A percentile compares a stretch with the other conserved stretches of the same genome.
Conservation (phyloP, 2,888 invertebrate genomes). For the Pollenia griseotomentosa region DNA sequence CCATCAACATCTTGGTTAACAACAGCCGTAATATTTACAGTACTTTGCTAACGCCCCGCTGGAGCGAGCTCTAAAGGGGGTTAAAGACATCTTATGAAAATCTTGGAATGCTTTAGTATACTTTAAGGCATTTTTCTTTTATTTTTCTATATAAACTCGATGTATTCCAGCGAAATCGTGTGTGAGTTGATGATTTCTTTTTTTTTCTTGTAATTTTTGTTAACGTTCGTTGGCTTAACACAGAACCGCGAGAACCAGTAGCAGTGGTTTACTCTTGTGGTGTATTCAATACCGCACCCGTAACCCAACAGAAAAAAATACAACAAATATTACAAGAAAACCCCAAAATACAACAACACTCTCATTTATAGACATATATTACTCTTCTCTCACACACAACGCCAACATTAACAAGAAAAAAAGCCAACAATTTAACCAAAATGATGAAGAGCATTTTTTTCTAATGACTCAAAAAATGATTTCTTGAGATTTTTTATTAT, state of each 20-base stretch:
- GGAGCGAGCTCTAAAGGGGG: neutral
- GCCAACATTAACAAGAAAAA: neutral
- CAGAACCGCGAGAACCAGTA: slow-evolving; percentile 84
- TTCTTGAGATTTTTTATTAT: slow-evolving; percentile 58
- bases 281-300: slow-evolving; percentile 78
- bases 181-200: slow-evolving; percentile 66
- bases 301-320: slow-evolving; percentile 75
- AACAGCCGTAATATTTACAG: slow-evolving; percentile 60
- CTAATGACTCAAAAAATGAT: slow-evolving; percentile 59
- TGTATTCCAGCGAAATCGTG: slow-evolving; percentile 45
- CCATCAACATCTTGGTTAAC: slow-evolving; percentile 75
- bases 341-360: slow-evolving; percentile 59
- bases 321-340: slow-evolving; percentile 72
- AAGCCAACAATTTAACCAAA: slow-evolving; percentile 37
- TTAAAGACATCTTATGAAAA: slow-evolving; percentile 4
- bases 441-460: slow-evolving; percentile 62
- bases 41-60: slow-evolving; percentile 68
- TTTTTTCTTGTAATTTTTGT: slow-evolving; percentile 72
- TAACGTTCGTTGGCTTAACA: slow-evolving; percentile 81
- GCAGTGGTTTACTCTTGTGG: slow-evolving; percentile 84
- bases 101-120: slow-evolving; percentile 38
- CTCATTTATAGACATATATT: neutral
- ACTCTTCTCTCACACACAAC: slow-evolving; percentile 1
- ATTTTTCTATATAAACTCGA: slow-evolving; percentile 5
- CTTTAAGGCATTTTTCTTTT: slow-evolving; percentile 21